Base-by-base conservation (phyloP, 2,113 vertebrate genomes). In the Psilopsiagon aurifrons region DNA sequence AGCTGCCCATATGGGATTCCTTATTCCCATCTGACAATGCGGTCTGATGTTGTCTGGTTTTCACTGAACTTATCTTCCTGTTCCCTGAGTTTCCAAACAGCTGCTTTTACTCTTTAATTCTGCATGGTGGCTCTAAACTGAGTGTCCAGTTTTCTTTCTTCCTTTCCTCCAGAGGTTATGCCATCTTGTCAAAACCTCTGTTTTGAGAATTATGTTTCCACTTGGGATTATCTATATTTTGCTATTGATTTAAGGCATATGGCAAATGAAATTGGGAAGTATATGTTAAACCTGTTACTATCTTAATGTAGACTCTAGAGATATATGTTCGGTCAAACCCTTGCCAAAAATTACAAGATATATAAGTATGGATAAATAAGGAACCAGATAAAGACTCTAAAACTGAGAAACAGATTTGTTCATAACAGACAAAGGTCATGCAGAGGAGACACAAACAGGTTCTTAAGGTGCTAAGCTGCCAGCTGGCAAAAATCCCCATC, bases 21-120 rank as follows among this genome's bases (percentile, higher is more conserved):
- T 31, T 23, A 13, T 71, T 24, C 35, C 49, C 19, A 15, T 15
- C 78, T 25, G 29, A 69, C 31, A 39, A 5, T 6, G 8, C 0
- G 1, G 23, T n/a, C 22, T 3, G 0, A 5, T 28, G 6, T 41
- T 43, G 6, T 23, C 44, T 37, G 31, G 39, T 31, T 49, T 47
- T 66, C 16, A 47, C 29, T 54, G 75, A 47, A 35, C 46, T 70
- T 43, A 6, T 49, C 41, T 62, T 13, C 37, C 29, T 20, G 39
- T 67, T 67, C 31, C 14, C 29, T 11, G 25, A 10, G 5, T 81
- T 81, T 51, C 35, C 35, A 44, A 44, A 62, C 8, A 29, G 24
- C 8, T 19, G 29, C 9, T 37, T 51, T 80, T 23, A 29, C 51
- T 52, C 33, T 69, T 24, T 66, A 28, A 29, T 19, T 66, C 44